Base-by-base conservation (phyloP, 2,113 vertebrate species). In the Phoenicopterus ruber region DNA sequence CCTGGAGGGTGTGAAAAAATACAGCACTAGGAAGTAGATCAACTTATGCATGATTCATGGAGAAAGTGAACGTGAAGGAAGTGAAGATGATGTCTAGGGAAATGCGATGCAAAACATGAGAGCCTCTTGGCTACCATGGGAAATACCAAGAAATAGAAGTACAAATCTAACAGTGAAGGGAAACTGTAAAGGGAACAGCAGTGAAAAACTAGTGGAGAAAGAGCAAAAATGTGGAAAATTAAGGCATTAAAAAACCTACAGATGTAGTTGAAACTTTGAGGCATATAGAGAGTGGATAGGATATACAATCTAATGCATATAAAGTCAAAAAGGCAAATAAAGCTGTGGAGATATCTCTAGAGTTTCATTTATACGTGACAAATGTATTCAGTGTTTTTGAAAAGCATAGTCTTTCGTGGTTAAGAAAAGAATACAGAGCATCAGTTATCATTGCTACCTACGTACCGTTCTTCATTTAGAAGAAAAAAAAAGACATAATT, bases 41-140 rank as follows among this genome's bases (percentile, higher is more conserved):
- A 91, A n/a, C 25, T 79, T 69, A 57, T 97, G 91, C 86, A 97
- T 94, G 70, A 95, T 95, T 95, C 69, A 92, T 92, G 44, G 77
- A 9, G 46, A 83, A 76, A 92, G 57, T 3, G 7, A 92, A 81
- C 91, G 76, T 76, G 86, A 62, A 96, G 90, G 83, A 90, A 95
- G 83, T n/a, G 47, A 52, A 57, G 73, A 40, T 20, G 80, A 52
- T 94, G 70, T 94, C 95, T 92, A 57, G 96, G 95, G 96, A 94
- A 88, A 93, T 58, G 28, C 0, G 0, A 31, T 90, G 88, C 65
- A 93, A 94, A 94, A 85, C 72, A 76, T 72, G 70, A 92, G 82
- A 94, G 88, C 65, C 77, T 95, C 65, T 49, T 76, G 67, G 21
- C 77, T 89, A 50, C 86, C 83, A 54, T 52, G 95, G 88, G 90